A percentile compares a stretch with the other conserved stretches of the same genome.
These are phyloP conservation scores for Lymantria dispar DNA, from an alignment of 2,888 invertebrate species.

Conservation along the genomic window DNA sequence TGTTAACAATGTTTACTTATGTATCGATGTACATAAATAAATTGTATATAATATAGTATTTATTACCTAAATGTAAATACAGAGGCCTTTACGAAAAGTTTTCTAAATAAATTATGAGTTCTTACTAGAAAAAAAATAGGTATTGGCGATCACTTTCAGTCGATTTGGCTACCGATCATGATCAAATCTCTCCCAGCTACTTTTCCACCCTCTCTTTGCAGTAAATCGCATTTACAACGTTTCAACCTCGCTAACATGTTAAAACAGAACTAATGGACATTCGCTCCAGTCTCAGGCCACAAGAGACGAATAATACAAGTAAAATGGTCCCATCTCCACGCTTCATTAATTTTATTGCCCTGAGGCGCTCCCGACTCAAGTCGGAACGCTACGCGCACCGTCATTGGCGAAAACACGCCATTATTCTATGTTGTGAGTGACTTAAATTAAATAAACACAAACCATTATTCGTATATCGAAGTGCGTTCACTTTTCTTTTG, in stretches of 20 bases:
- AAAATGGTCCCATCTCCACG: constrained; percentile 83
- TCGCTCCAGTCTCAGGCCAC: constrained; percentile 81
- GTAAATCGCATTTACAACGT: constrained; percentile 82
- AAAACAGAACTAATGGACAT: constrained; percentile 83
- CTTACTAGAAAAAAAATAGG: constrained; percentile 32
- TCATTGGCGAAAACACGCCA: constrained; percentile 74
- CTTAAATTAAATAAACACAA: constrained; percentile 80
- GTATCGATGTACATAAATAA: no score
- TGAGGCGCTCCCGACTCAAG: constrained; percentile 72
- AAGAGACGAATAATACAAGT: constrained; percentile 82
- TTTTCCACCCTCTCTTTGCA: constrained; percentile 77
- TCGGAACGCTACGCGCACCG: constrained; percentile 47
- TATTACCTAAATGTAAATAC: constrained; percentile 2
- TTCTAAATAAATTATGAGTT: constrained; percentile 24
- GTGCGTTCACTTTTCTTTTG: constrained; percentile 64
- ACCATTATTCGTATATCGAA: constrained; percentile 69
- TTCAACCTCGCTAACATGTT: constrained; percentile 83
- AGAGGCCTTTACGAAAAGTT: constrained; percentile 12
- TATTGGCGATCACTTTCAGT: constrained; percentile 57
- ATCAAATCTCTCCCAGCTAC: constrained; percentile 68
- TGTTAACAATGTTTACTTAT: constrained; percentile 11
- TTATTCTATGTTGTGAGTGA: constrained; percentile 75
- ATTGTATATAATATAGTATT: no score
- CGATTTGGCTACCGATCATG: constrained; percentile 67
- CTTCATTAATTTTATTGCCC: constrained; percentile 83